Conservation (phyloP, 2,113 vertebrate genomes). For the Daubentonia madagascariensis region DNA sequence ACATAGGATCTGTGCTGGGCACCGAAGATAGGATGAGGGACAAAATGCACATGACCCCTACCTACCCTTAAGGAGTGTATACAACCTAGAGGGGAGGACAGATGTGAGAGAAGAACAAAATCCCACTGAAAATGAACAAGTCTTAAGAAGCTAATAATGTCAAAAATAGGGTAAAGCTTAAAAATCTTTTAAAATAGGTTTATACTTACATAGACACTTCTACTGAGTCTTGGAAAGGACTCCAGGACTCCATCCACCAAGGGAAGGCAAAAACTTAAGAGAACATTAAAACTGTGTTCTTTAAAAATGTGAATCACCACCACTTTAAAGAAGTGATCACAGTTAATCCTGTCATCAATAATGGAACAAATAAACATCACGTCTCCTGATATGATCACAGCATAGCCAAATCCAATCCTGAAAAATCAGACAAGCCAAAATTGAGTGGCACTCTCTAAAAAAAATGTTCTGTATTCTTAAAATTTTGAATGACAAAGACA, state of each 20-base stretch:
- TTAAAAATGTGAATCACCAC: not conserved
- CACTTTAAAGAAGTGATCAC: not conserved
- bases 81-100: not conserved
- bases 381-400: not conserved
- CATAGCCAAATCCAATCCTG: not conserved
- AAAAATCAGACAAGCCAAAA: not conserved
- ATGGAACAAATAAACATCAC: not conserved
- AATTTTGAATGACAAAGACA: not conserved
- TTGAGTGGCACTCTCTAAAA: not conserved
- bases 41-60: not conserved
- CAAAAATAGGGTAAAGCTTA: not conserved
- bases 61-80: not conserved
- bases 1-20: not conserved
- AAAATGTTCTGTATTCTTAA: not conserved
- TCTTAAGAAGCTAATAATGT: not conserved
- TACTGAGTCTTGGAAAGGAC: not conserved
- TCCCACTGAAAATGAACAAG: not conserved
- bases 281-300: not conserved
- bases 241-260: not conserved
- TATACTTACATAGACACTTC: not conserved
- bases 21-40: not conserved
- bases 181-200: not conserved
- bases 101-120: not conserved
- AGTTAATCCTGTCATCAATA: not conserved
- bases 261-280: conserved; percentile 30